Evolutionary conservation across 1,140 invertebrate genomes (phyloP), one percentile per base, ranked within the genome.

Genomic region (Thaumatotibia leucotreta): DNA sequence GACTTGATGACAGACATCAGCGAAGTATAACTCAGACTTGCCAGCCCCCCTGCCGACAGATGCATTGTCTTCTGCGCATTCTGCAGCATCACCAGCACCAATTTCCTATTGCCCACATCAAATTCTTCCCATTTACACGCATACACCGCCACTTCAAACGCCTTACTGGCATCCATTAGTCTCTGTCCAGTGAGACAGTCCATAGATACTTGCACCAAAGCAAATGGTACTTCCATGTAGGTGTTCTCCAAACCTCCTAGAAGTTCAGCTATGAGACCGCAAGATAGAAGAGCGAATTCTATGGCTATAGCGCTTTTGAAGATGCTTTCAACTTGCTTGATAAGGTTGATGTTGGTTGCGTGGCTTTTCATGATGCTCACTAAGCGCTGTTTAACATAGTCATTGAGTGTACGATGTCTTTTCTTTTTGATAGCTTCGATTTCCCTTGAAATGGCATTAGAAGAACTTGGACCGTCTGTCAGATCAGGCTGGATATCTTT

Each of bases 181-280:
- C 73, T 75, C 49, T 86, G 83, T 0, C 83, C 83, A 4, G 72
- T 65, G 1, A 75, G 63, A 54, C 78, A 84, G 32, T 84, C 79
- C 63, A 84, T 80, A 8, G 64, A 70, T 17, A 86, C 72, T 58
- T 75, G 69, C 0, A 79, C 64, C 6, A 86, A 62, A 1, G 77
- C 72, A 64, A 76, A 86, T 0, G 83, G 82, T 4, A 84, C 8
- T 62, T 84, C 63, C 3, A 88, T 24, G 64, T 78, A 85, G 0
- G 82, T 86, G n/a, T 88, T 83, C 62, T 86, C 79, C 45, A 88
- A 49, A 0, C 79, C 81, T 9, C 82, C 83, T 0, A 88, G 67
- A 8, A 85, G 63, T 63, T 81, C 81, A 9, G 77, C 72, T 45
- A 82, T 72, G 0, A 86, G 23, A 4, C 70, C 75, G n/a, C 72